A percentile compares a stretch with the other conserved stretches of the same genome.
Evolutionary conservation across 2,888 invertebrate species (phyloP).

Genomic region (Alloplasta piceator): DNA sequence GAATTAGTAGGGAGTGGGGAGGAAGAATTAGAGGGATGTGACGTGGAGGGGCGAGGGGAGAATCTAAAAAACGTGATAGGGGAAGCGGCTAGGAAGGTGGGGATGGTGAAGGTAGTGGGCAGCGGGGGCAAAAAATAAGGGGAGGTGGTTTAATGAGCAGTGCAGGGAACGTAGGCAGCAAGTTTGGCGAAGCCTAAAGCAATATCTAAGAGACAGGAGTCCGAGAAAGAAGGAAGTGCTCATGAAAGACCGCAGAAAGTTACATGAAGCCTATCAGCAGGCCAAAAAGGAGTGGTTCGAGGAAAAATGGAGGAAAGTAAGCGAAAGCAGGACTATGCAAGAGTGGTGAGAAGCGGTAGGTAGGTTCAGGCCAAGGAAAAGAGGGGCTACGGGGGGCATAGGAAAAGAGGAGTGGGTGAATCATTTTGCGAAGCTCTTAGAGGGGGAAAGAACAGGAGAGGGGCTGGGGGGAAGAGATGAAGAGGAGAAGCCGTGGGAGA

Average conservation of each 20-base stretch:
- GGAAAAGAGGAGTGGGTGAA: constrained; percentile 14
- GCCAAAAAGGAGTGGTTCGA: constrained; percentile 25
- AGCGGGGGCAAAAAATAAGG: not conserved
- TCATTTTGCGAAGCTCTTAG: constrained; percentile 1
- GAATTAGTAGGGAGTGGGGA: constrained; percentile 6
- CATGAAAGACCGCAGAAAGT: constrained; percentile 14
- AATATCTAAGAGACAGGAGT: not conserved
- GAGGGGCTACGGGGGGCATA: not conserved
- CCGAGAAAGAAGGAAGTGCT: not conserved
- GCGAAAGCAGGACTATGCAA: not conserved
- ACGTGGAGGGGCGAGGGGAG: not conserved
- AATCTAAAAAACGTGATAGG: not conserved
- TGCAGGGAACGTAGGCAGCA: constrained; percentile 10
- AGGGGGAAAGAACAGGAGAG: not conserved
- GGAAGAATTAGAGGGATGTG: not conserved
- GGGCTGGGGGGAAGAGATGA: not conserved
- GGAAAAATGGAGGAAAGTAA: constrained; percentile 22
- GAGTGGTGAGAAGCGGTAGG: constrained; percentile 44
- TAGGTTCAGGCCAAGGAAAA: constrained; percentile 15
- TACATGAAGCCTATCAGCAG: constrained; percentile 11
- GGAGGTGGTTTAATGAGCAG: constrained; percentile 12
- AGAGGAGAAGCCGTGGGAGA: not conserved
- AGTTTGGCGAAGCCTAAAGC: constrained; percentile 6
- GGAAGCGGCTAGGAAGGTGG: constrained; percentile 3
- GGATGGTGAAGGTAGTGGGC: constrained; percentile 1